A percentile compares a stretch with the other conserved stretches of the same genome.
Conservation (phyloP, 2,797 vertebrate species). For the Mormyrops boulengeri region DNA sequence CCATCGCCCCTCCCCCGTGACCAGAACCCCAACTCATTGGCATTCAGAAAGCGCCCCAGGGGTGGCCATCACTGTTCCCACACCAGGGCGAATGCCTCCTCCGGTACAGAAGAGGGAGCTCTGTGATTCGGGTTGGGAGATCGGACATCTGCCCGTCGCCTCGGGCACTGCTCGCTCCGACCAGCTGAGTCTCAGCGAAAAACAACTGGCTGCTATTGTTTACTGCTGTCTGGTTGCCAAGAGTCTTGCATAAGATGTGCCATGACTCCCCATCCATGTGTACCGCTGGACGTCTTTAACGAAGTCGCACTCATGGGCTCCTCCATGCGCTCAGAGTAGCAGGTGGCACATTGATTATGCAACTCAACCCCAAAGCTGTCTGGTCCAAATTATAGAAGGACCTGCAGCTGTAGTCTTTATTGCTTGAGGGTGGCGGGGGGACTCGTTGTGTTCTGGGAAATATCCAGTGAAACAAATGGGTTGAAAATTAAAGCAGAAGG, state of each 20-base stretch:
- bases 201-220: neutral
- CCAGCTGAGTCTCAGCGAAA: neutral
- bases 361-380: neutral
- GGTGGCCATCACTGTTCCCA: too few relatives aligned
- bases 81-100: neutral
- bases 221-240: neutral
- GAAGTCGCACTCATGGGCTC: neutral
- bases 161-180: neutral
- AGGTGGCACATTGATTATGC: neutral
- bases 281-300: neutral
- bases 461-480: neutral
- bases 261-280: neutral
- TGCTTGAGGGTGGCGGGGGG: neutral
- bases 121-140: neutral
- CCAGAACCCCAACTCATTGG: neutral
- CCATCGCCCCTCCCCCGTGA: neutral
- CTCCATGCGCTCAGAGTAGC: neutral
- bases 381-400: neutral
- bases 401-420: neutral
- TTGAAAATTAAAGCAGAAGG: neutral
- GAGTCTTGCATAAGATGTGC: neutral
- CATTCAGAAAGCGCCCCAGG: neutral
- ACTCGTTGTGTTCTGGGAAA: neutral
- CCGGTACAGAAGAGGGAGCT: neutral
- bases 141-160: neutral